Evolutionary conservation across 2,888 invertebrate genomes (phyloP).

Genomic region (Rhagium mordax): DNA sequence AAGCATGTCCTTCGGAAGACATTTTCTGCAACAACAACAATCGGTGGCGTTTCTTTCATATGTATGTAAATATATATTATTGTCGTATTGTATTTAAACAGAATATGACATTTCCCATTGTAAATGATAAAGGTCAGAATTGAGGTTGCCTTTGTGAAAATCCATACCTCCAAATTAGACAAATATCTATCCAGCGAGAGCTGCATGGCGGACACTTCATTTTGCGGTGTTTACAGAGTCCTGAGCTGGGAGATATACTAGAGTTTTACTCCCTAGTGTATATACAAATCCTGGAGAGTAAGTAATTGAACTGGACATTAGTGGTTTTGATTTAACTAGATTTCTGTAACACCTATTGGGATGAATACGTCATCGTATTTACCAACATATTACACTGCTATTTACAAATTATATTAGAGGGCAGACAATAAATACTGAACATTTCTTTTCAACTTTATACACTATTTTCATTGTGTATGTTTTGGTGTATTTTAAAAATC

Average conservation of each 20-base stretch:
- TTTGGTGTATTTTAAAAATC: too few species aligned
- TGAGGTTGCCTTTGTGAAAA: not conserved
- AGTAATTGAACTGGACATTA: conserved; percentile 34
- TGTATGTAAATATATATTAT: not conserved
- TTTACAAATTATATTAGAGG: too few species aligned
- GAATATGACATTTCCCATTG: not conserved
- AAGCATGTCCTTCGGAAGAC: too few species aligned
- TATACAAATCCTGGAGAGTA: conserved; percentile 15
- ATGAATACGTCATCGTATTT: not conserved
- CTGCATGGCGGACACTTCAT: not conserved
- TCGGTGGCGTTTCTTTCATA: not conserved
- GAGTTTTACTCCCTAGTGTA: conserved; percentile 16
- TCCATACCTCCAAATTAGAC: conserved; percentile 7
- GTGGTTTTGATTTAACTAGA: conserved; percentile 26
- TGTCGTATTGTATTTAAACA: not conserved
- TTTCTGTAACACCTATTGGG: conserved; percentile 13
- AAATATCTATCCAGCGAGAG: not conserved
- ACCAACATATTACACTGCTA: not conserved
- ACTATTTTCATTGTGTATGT: too few species aligned
- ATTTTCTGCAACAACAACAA: not conserved
- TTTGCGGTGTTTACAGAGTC: conserved; percentile 3
- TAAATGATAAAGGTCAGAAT: not conserved
- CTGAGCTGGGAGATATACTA: not conserved
- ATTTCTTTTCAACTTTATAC: too few species aligned
- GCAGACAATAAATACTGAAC: too few species aligned